A percentile compares a stretch with the other conserved stretches of the same genome.
Conservation (phyloP, 2,888 invertebrate genomes). For the Nomada flava region DNA sequence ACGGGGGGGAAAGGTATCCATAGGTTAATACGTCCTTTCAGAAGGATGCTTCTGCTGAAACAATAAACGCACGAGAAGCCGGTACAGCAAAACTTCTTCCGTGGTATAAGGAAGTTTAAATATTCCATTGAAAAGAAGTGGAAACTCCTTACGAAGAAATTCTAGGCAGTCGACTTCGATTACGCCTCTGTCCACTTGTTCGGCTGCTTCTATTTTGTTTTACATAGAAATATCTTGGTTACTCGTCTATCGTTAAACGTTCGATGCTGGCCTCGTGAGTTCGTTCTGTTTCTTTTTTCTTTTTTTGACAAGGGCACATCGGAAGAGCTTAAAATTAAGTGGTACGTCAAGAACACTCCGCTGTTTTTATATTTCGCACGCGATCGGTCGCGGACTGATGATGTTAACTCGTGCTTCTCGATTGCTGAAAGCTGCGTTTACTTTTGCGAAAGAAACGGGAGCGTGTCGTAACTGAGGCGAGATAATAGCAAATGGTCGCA, state of each 20-base stretch:
- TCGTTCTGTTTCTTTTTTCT: no score
- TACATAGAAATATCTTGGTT: neutral
- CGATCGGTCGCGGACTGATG: conserved; percentile 16
- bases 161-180: neutral
- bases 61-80: neutral
- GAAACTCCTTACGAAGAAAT: neutral
- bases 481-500: conserved; percentile 27
- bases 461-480: neutral
- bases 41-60: neutral
- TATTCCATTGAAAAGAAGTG: conserved; percentile 10
- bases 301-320: neutral
- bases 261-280: neutral
- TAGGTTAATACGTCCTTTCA: neutral
- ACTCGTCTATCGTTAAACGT: neutral
- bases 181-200: neutral
- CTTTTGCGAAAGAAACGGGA: conserved; percentile 10
- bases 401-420: conserved; percentile 18
- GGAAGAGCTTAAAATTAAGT: conserved; percentile 4
- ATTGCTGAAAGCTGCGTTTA: conserved; percentile 37
- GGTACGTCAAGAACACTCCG: conserved; percentile 13
- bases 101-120: neutral
- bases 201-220: neutral
- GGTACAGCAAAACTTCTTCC: conserved; percentile 2
- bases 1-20: neutral
- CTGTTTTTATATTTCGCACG: conserved; percentile 16